Evolutionary conservation across 2,797 vertebrate species (phyloP).

Genomic region (Xiphophorus birchmanni): DNA sequence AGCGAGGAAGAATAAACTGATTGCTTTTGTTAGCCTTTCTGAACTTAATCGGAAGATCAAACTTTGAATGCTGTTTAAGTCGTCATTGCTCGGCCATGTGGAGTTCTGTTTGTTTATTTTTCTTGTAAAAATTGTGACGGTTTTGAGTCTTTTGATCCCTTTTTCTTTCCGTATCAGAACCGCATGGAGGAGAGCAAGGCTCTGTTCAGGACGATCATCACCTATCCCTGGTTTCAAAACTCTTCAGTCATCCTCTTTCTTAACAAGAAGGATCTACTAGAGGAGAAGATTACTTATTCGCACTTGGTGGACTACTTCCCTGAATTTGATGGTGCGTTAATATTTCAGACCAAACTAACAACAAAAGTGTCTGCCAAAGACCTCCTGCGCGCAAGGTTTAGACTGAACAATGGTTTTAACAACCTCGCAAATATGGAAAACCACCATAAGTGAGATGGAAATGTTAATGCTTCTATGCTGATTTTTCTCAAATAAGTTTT

Average conservation of each 20-base stretch:
- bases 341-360: not conserved
- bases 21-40: not conserved
- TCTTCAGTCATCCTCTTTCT: slow-evolving; percentile 99
- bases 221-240: slow-evolving; percentile 99
- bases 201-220: slow-evolving; percentile 97
- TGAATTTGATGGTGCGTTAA: slow-evolving; percentile 95
- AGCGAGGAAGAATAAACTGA: not conserved
- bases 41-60: not conserved
- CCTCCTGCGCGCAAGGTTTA: not conserved
- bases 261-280: slow-evolving; percentile 98
- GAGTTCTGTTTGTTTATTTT: not conserved
- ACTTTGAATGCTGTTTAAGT: not conserved
- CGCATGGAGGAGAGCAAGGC: slow-evolving; percentile 99
- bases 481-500: not conserved
- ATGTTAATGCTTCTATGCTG: not conserved
- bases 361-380: not conserved
- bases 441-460: not conserved
- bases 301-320: slow-evolving; percentile 99
- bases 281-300: slow-evolving; percentile 97
- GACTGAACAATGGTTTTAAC: not conserved
- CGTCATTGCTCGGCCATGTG: not conserved
- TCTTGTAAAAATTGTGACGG: not conserved
- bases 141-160: not conserved
- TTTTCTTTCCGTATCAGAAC: slow-evolving; percentile 80
- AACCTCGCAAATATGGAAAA: not conserved